A percentile compares a stretch with the other conserved stretches of the same genome.
Conservation (phyloP, 2,113 vertebrate genomes). For the Seriola dumerili region DNA sequence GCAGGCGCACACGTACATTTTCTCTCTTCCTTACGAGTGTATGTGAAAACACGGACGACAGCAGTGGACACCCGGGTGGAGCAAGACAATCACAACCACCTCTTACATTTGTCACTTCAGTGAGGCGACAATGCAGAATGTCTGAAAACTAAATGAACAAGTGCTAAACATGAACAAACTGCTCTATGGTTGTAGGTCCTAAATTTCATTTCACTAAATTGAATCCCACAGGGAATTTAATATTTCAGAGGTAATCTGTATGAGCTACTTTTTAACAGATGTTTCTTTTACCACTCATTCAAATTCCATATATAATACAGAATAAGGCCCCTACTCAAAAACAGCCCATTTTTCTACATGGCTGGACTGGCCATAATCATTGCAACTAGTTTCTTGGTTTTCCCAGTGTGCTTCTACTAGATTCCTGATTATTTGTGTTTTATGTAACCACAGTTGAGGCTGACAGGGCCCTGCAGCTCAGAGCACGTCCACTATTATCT, state of each 20-base stretch:
- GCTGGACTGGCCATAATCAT: slow-evolving; percentile 4
- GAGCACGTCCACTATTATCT: slow-evolving; percentile 48
- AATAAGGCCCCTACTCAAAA: slow-evolving; percentile 46
- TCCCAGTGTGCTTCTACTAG: slow-evolving; percentile 43
- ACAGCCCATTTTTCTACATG: not conserved
- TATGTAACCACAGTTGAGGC: slow-evolving; percentile 59
- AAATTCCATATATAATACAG: slow-evolving; percentile 40
- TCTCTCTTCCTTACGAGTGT: slow-evolving; percentile 22
- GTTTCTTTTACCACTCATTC: slow-evolving; percentile 18
- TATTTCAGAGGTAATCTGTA: slow-evolving; percentile 41
- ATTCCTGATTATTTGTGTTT: slow-evolving; percentile 53
- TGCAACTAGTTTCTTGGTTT: slow-evolving; percentile 18
- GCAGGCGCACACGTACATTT: slow-evolving; percentile 16
- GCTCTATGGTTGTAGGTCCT: slow-evolving; percentile 42
- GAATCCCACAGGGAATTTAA: slow-evolving; percentile 48
- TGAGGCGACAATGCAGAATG: slow-evolving; percentile 29
- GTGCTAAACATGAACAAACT: slow-evolving; percentile 30
- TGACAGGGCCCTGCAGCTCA: slow-evolving; percentile 31
- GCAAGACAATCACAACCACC: slow-evolving; percentile 24
- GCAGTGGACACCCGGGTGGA: not conserved
- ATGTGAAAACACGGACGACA: slow-evolving; percentile 35
- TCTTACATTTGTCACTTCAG: slow-evolving; percentile 35
- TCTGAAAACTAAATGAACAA: slow-evolving; percentile 28
- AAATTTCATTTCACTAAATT: slow-evolving; percentile 30
- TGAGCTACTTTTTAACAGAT: slow-evolving; percentile 38